Evolutionary conservation across 2,888 invertebrate genomes (phyloP).

Genomic region (Steinernema scapterisci): DNA sequence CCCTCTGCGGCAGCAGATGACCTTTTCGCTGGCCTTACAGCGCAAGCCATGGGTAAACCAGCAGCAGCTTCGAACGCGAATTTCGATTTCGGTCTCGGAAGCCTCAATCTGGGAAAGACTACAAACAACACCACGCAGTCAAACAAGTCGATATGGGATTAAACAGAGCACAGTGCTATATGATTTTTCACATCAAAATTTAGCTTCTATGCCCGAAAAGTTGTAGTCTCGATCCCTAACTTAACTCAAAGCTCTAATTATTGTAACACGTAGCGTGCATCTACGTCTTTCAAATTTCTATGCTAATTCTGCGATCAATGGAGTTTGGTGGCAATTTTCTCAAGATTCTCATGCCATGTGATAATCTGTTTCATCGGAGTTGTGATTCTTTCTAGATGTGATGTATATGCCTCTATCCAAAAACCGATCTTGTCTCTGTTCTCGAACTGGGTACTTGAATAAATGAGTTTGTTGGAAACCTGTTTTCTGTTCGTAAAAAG

Average conservation of each 20-base stretch:
- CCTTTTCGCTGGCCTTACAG: background rate
- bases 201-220: no score
- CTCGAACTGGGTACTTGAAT: slow-evolving; percentile 17
- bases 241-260: no score
- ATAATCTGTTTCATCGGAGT: background rate
- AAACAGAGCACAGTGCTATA: background rate
- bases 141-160: background rate
- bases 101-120: background rate
- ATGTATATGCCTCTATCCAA: background rate
- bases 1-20: background rate
- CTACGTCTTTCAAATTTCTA: background rate
- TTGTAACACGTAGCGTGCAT: no score
- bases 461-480: background rate
- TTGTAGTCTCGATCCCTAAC: no score
- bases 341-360: slow-evolving; percentile 13
- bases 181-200: background rate
- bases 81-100: background rate
- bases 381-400: slow-evolving; percentile 2
- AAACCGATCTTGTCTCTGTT: background rate
- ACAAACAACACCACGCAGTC: background rate
- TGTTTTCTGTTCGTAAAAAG: no score
- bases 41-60: background rate
- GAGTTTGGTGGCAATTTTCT: background rate
- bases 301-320: background rate
- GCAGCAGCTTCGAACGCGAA: background rate